Conservation (phyloP, 2,888 invertebrate genomes). For the Epinotia ramella region DNA sequence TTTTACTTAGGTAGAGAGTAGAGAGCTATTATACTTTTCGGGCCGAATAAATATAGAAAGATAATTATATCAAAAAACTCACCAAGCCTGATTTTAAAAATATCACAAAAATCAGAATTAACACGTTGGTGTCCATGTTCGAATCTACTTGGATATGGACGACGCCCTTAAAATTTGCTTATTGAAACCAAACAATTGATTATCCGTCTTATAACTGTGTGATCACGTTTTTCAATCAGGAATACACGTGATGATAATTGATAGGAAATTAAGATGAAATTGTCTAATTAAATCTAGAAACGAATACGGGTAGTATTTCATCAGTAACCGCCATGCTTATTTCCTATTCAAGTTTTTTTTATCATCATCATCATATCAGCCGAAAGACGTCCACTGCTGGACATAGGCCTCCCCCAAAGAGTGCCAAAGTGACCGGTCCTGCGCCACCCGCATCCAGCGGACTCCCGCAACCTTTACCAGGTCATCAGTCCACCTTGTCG, state of each 20-base stretch:
- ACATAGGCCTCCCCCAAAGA: too few species aligned
- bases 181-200: background rate
- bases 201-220: background rate
- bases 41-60: background rate
- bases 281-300: background rate
- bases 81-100: background rate
- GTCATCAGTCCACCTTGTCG: too few species aligned
- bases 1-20: background rate
- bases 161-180: background rate
- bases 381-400: too few species aligned
- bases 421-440: too few species aligned
- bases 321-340: too few species aligned
- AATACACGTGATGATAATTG: background rate
- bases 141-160: background rate
- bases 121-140: background rate
- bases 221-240: background rate
- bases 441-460: too few species aligned
- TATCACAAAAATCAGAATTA: background rate
- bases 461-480: too few species aligned
- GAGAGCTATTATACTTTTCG: too few species aligned
- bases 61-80: background rate
- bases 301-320: too few species aligned
- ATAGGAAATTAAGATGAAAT: background rate
- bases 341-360: too few species aligned
- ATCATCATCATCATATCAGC: too few species aligned